A percentile compares a stretch with the other conserved stretches of the same genome.
Conservation (phyloP, 1,140 invertebrate genomes). For the Paraescarpia echinospica region DNA sequence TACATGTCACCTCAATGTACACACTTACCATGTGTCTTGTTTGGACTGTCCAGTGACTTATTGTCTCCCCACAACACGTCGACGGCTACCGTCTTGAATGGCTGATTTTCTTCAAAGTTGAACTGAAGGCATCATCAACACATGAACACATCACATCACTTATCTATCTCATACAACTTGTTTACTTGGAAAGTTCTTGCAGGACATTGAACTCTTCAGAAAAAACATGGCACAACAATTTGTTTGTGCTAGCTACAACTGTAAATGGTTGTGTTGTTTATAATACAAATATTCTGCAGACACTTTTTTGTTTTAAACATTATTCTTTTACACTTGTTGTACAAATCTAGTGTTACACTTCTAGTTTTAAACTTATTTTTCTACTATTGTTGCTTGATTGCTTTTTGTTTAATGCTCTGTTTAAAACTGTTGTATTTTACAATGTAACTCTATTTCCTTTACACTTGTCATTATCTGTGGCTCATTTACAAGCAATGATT, state of each 20-base stretch:
- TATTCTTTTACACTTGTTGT: too few species aligned
- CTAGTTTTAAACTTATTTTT: too few species aligned
- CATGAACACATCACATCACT: neutral
- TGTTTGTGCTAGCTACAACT: neutral
- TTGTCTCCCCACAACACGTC: slow-evolving; percentile 18
- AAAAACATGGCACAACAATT: neutral
- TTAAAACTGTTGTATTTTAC: neutral
- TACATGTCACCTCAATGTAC: neutral
- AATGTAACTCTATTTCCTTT: too few species aligned
- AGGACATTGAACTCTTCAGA: neutral
- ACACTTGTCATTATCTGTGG: neutral
- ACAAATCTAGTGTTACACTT: too few species aligned
- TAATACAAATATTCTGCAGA: neutral
- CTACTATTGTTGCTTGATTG: too few species aligned
- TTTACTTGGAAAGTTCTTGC: neutral
- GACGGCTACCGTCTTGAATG: neutral
- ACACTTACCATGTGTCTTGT: slow-evolving; percentile 9
- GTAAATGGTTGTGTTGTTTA: neutral
- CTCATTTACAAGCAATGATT: slow-evolving; percentile 5
- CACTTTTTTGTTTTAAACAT: neutral
- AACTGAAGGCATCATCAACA: neutral
- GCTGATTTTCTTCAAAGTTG: neutral
- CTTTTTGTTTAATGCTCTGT: too few species aligned
- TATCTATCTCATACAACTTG: neutral
- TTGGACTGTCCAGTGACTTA: slow-evolving; percentile 12